Evolutionary conservation across 2,888 invertebrate genomes (phyloP).

Genomic region (Watsonalla binaria): DNA sequence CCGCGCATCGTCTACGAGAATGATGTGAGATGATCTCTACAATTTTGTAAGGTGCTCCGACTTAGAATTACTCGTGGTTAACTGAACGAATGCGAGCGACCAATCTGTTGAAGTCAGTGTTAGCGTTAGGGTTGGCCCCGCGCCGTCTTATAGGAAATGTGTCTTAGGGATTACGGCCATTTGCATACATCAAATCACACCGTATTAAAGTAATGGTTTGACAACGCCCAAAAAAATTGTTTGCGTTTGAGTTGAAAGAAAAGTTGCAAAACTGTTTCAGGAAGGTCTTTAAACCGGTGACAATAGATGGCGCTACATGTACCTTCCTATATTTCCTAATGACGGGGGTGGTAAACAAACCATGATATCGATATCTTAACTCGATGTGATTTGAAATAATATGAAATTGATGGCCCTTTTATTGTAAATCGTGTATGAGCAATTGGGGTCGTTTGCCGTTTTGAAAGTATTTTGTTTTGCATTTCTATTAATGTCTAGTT

Average conservation of each 20-base stretch:
- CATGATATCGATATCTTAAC: too few species aligned
- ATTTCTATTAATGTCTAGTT: constrained; percentile 62
- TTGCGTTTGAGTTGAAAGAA: too few species aligned
- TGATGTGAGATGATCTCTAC: constrained; percentile 78
- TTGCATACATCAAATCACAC: too few species aligned
- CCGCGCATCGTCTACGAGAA: constrained; percentile 54
- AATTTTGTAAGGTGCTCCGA: constrained; percentile 78
- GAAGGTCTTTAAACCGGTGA: too few species aligned
- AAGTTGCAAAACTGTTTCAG: too few species aligned
- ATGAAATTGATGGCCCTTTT: not conserved
- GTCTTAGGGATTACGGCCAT: not conserved
- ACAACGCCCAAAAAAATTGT: too few species aligned
- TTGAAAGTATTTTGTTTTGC: constrained; percentile 51
- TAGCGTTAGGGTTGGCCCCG: constrained; percentile 66
- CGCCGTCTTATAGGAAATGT: constrained; percentile 31
- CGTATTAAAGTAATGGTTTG: too few species aligned
- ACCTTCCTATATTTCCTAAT: too few species aligned
- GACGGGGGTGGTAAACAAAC: too few species aligned
- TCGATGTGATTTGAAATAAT: too few species aligned
- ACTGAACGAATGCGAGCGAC: constrained; percentile 65
- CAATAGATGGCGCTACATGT: too few species aligned
- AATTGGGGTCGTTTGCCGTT: constrained; percentile 6
- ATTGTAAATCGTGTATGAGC: not conserved
- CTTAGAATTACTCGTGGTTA: constrained; percentile 71
- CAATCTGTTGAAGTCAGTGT: constrained; percentile 63